These are phyloP conservation scores for Eupelmus urozonus DNA, from an alignment of 2,888 invertebrate species.

Conservation along the genomic window DNA sequence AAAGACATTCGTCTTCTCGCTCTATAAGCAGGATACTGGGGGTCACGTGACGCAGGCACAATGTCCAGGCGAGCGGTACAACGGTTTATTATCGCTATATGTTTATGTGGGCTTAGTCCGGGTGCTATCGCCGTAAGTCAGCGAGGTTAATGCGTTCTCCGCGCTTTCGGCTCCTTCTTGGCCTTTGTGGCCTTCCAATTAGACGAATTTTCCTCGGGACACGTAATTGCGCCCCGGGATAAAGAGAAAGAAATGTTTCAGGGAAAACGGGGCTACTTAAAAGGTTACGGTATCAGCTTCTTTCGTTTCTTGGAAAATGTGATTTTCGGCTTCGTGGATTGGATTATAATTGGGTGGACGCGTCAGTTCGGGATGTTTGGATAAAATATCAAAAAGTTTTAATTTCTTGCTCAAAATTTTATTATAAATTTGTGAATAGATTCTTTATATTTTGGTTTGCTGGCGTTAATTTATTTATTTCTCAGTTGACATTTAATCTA, in stretches of 20 bases:
- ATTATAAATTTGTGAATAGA: too few species aligned
- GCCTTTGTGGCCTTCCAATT: neutral
- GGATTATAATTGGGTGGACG: too few species aligned
- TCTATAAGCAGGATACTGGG: neutral
- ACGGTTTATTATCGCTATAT: conserved; percentile 58
- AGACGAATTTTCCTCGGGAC: conserved; percentile 54
- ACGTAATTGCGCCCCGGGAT: conserved; percentile 9
- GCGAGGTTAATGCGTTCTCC: conserved; percentile 35
- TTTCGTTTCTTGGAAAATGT: neutral
- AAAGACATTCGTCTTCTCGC: conserved; percentile 3
- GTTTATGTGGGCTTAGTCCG: conserved; percentile 61
- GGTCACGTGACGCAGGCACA: conserved; percentile 38
- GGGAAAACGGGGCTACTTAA: neutral
- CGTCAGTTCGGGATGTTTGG: too few species aligned
- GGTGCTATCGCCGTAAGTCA: conserved; percentile 64
- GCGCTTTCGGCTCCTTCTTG: neutral
- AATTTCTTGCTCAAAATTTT: too few species aligned
- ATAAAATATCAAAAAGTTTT: too few species aligned
- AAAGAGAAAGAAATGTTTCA: neutral
- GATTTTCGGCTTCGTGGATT: too few species aligned
- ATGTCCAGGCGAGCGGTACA: conserved; percentile 32
- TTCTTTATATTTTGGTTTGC: too few species aligned
- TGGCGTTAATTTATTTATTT: too few species aligned
- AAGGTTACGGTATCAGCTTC: neutral
- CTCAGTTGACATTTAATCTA: too few species aligned